These are phyloP conservation scores for Egretta garzetta DNA, from an alignment of 2,113 vertebrate species.

Conservation along the genomic window DNA sequence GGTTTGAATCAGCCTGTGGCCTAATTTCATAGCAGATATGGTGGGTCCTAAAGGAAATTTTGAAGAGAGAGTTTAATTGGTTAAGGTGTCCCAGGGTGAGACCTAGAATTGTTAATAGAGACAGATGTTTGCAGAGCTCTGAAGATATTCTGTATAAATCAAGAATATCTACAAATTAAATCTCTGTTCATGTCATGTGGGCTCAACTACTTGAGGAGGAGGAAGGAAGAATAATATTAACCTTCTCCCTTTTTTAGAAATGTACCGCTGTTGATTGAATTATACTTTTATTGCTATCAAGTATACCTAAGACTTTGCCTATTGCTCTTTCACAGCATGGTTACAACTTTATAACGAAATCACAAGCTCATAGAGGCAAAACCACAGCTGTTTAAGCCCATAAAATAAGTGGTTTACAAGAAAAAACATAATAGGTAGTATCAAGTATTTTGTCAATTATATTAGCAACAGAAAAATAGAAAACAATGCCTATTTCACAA, in stretches of 20 bases:
- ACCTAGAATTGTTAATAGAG: not conserved
- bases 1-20: not conserved
- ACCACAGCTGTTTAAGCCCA: slow-evolving; percentile 69
- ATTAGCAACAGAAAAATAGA: slow-evolving; percentile 72
- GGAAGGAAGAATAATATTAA: not conserved
- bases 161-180: not conserved
- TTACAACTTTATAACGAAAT: slow-evolving; percentile 67
- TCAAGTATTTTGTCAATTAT: slow-evolving; percentile 73
- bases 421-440: slow-evolving; percentile 66
- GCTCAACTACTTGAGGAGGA: not conserved
- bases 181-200: not conserved
- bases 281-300: slow-evolving; percentile 18
- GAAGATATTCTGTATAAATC: not conserved
- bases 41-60: not conserved
- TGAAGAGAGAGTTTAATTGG: not conserved
- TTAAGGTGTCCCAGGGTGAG: not conserved
- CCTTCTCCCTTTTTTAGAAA: not conserved
- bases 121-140: not conserved
- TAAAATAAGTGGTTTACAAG: slow-evolving; percentile 69
- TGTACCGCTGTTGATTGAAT: not conserved
- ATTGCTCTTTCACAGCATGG: slow-evolving; percentile 8
- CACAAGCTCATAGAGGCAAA: slow-evolving; percentile 61
- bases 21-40: not conserved
- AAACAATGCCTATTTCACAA: slow-evolving; percentile 60
- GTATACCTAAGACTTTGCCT: slow-evolving; percentile 19